Percentiles rank a stretch among this genome's conserved stretches.
These are phyloP conservation scores for Drosophila pruinosa DNA, from an alignment of 1,140 invertebrate genomes.

Conservation along the genomic window DNA sequence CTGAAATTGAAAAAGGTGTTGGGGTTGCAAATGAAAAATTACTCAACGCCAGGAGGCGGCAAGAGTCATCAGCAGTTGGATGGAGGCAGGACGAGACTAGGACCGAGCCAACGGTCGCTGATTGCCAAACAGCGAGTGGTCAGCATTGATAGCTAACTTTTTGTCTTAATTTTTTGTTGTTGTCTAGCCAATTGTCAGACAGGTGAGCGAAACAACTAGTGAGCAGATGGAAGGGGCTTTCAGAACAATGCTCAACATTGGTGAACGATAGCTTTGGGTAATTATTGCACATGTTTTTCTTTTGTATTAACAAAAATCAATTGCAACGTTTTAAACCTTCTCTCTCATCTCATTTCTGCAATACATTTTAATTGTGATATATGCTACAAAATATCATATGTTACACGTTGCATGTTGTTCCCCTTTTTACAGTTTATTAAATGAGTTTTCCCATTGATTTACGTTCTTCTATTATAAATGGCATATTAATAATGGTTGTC, in stretches of 20 bases:
- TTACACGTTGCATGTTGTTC: neutral
- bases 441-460: constrained; percentile 38
- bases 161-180: constrained; percentile 61
- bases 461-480: constrained; percentile 27
- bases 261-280: constrained; percentile 8
- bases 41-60: constrained; percentile 21
- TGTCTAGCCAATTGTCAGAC: constrained; percentile 54
- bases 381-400: constrained; percentile 14
- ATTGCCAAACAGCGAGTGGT: constrained; percentile 45
- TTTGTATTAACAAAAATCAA: neutral
- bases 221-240: neutral
- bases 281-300: constrained; percentile 28
- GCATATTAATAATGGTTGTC: constrained; percentile 21
- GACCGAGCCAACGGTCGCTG: neutral
- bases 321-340: neutral
- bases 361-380: constrained; percentile 28
- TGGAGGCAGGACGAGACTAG: neutral
- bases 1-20: constrained; percentile 80
- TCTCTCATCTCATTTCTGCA: neutral
- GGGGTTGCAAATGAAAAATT: constrained; percentile 76
- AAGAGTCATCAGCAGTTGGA: neutral
- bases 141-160: constrained; percentile 68
- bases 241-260: constrained; percentile 17
- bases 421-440: constrained; percentile 31
- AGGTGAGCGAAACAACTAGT: neutral